phyloP scores from a whole-genome alignment of 2,888 invertebrate species.

The Spilosoma lubricipeda region DNA sequence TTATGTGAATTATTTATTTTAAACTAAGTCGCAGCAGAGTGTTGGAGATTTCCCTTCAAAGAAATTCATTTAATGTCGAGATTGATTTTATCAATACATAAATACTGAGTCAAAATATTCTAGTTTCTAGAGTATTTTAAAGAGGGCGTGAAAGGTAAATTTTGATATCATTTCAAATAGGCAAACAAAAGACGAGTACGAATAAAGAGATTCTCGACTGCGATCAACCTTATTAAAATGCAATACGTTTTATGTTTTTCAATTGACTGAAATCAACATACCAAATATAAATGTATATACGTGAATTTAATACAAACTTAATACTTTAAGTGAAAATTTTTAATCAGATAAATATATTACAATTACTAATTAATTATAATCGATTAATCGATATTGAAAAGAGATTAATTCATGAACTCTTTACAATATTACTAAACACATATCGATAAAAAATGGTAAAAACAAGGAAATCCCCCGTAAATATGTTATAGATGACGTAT shows the following conservation, averaged over 20 bases:
- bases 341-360: not conserved
- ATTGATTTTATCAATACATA: not conserved
- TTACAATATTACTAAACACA: not conserved
- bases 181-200: too few relatives aligned
- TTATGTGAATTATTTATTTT: not conserved
- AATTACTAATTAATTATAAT: not conserved
- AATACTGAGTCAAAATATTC: not conserved
- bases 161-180: too few relatives aligned
- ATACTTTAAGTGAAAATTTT: not conserved
- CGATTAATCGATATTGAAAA: not conserved
- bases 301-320: not conserved
- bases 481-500: constrained; percentile 37
- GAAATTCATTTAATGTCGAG: too few relatives aligned
- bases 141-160: too few relatives aligned
- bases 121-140: not conserved
- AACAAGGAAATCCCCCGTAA: constrained; percentile 8
- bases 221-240: too few relatives aligned
- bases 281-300: not conserved
- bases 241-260: too few relatives aligned
- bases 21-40: not conserved
- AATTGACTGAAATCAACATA: too few relatives aligned
- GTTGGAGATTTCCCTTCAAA: not conserved
- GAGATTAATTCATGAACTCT: not conserved
- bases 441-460: not conserved
- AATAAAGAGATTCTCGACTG: too few relatives aligned